Base-by-base conservation (phyloP, 2,888 invertebrate genomes). In the Apamea sordens region DNA sequence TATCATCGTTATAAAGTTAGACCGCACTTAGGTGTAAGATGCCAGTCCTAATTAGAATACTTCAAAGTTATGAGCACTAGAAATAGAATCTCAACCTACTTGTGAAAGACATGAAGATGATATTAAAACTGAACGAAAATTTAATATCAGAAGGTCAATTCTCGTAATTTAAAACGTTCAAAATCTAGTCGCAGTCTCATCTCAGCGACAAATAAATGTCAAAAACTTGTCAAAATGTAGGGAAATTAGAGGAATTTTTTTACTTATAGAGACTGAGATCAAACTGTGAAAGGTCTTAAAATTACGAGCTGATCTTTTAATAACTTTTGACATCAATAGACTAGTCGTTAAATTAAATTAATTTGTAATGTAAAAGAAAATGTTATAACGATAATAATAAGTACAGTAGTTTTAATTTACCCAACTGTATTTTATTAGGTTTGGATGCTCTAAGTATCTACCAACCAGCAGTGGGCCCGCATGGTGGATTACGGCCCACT, bases 1-100 rank as follows among this genome's bases (percentile, higher is more conserved):
- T 41, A 74, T 24, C 10, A 63, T 76, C 24, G n/a, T 79, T 73
- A 41, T 24, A 61, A 79, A 73, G 59, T 73, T 61, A n/a, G n/a
- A 61, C 28, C 15, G 1, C 41, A 50, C 36, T 47, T 1, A 15
- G 21, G 8, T 32, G 73, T 15, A 50, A 72, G 32, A 53, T 61
- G 65, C 59, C 67, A 61, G 13, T 61, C 11, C 59, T 67, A 67
- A 32, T 73, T 53, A 67, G 15, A 61, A 53, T 53, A 32, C 18
- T 67, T 32, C 24, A 50, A 67, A 67, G 72, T 61, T 53, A 15
- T 59, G 24, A 78, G 18, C 77, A 15, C 18, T 65, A n/a, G 28
- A 32, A 32, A 36, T 59, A n/a, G 7, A 24, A 74, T 10, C 11
- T 28, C 24, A 68, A 44, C n/a, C 7, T 63, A 69, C 41, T 61